Percentiles rank a stretch among this genome's conserved stretches.
Conservation (phyloP, 2,888 invertebrate genomes). For the Tenthredo livida region DNA sequence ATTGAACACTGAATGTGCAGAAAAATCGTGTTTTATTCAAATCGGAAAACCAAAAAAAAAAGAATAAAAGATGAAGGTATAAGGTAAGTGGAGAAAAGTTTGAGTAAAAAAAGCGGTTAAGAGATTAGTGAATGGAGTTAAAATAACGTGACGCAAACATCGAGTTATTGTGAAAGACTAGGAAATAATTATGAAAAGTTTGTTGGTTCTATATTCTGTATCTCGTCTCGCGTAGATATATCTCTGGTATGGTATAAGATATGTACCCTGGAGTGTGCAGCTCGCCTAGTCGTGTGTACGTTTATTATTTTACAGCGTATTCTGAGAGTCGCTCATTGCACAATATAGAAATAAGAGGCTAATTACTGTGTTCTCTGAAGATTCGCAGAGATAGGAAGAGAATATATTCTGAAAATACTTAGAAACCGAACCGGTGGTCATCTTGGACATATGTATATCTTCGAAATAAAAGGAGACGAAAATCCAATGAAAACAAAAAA, state of each 20-base stretch:
- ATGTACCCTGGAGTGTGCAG: background rate
- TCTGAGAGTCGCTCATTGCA: background rate
- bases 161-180: slow-evolving; percentile 66
- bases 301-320: slow-evolving; percentile 15
- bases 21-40: no score
- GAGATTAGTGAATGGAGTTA: background rate
- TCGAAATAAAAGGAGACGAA: background rate
- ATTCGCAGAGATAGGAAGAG: background rate
- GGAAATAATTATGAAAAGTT: slow-evolving; percentile 72
- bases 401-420: background rate
- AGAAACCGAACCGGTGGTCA: background rate
- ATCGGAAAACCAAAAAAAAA: background rate
- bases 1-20: no score
- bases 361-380: slow-evolving; percentile 46
- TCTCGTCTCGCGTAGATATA: slow-evolving; percentile 11
- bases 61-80: background rate
- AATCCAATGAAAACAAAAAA: background rate
- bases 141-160: slow-evolving; percentile 48
- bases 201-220: slow-evolving; percentile 52
- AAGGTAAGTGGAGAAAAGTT: background rate
- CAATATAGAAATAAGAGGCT: slow-evolving; percentile 41
- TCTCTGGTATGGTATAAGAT: no score
- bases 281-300: slow-evolving; percentile 2
- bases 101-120: background rate
- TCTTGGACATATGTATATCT: background rate